These are phyloP conservation scores for Mohoua ochrocephala DNA, from an alignment of 2,113 vertebrate species.

Conservation along the genomic window DNA sequence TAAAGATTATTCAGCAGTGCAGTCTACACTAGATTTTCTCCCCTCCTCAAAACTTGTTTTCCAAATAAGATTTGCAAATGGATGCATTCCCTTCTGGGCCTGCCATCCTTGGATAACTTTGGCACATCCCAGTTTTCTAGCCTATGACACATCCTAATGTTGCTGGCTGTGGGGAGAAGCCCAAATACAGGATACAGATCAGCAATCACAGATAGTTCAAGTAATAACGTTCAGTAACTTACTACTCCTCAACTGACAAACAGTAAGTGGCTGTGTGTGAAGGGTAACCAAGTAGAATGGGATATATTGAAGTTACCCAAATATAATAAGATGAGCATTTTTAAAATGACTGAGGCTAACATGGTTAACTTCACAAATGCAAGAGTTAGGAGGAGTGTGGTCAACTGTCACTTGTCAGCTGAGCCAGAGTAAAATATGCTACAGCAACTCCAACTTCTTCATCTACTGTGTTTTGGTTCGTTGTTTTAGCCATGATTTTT, in stretches of 20 bases:
- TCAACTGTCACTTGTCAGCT: not conserved
- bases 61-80: not conserved
- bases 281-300: not conserved
- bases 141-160: not conserved
- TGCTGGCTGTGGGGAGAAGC: not conserved
- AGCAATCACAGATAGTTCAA: not conserved
- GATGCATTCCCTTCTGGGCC: not conserved
- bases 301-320: not conserved
- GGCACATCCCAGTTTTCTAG: not conserved
- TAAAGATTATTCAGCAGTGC: not conserved
- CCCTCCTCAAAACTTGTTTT: not conserved
- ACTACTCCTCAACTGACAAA: fast-evolving
- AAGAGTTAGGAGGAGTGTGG: not conserved
- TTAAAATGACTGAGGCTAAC: not conserved
- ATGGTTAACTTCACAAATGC: not conserved
- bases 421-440: not conserved
- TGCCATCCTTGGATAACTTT: not conserved
- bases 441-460: not conserved
- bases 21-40: not conserved
- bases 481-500: not conserved
- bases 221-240: not conserved
- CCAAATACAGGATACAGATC: not conserved
- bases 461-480: not conserved
- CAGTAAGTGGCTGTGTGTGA: not conserved
- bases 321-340: not conserved